Base-by-base conservation (phyloP, 2,113 vertebrate genomes). In the Catharus minimus region DNA sequence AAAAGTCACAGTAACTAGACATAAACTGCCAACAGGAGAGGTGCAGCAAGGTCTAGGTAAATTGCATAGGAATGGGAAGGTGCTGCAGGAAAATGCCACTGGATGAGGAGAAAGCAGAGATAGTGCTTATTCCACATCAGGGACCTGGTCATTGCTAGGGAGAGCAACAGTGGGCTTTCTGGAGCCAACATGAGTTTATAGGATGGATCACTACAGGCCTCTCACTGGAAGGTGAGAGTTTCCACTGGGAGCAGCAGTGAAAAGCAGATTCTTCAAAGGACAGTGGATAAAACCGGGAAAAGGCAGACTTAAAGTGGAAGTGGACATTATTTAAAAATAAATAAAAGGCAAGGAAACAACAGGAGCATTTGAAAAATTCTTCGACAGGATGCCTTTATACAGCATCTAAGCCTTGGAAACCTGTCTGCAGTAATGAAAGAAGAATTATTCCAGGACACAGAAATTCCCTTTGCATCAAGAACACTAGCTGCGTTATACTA, bases 381-480 rank as follows among this genome's bases (percentile, higher is more conserved):
- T 85, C 80, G 80, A 87, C 64, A 91, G 82, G 75, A 89, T 62
- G 69, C 62, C 84, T 89, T 94, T 93, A 80, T 66, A 61, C 1
- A 2, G 80, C 2, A 1, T 38, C 84, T 94, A 94, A 94, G 93
- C 81, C 96, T 88, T 79, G 81, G 91, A 94, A 92, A 95, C 83
- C 92, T 78, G 77, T 93, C 84, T 78, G 62, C 68, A 75, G 76
- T 50, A 90, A 95, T 88, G 82, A 95, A 95, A 95, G 92, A 43
- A 61, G 86, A 92, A 93, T 95, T 94, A 95, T 97, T 81, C 89
- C 83, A 81, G 72, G 92, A 82, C 73, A 94, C 38, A 93, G 87
- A 95, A 94, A 96, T 94, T 95, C 96, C 84, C 69, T 95, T 90
- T 77, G 57, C 93, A 88, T 80, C 67, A 74, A 67, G 92, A 92